Conservation (phyloP, 2,888 invertebrate species). For the Hypomecis atomaria region DNA sequence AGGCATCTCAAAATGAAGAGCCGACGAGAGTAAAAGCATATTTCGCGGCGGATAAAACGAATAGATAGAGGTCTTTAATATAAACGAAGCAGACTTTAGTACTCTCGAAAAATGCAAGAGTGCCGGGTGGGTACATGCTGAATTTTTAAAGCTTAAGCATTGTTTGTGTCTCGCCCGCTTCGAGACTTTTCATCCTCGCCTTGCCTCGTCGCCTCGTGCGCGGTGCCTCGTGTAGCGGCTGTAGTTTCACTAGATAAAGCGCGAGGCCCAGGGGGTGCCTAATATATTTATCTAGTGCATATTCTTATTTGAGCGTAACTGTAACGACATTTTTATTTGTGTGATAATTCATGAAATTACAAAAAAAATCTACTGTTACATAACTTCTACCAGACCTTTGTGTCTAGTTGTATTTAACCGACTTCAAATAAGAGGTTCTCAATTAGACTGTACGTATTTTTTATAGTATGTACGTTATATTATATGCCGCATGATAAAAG, state of each 20-base stretch:
- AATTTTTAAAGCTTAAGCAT: slow-evolving; percentile 73
- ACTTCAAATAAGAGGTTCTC: too few species aligned
- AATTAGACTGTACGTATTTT: too few species aligned
- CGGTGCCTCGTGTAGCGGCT: background rate
- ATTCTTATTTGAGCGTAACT: too few species aligned
- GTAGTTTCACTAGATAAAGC: slow-evolving; percentile 4
- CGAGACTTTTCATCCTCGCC: slow-evolving; percentile 45
- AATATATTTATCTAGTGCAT: too few species aligned
- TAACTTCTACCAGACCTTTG: too few species aligned
- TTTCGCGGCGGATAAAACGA: slow-evolving; percentile 81
- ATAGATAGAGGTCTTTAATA: slow-evolving; percentile 85
- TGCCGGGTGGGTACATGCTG: slow-evolving; percentile 72
- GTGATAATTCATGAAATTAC: too few species aligned
- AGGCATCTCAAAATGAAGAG: slow-evolving; percentile 64
- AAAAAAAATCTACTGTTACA: too few species aligned
- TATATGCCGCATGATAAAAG: too few species aligned
- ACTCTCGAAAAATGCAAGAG: slow-evolving; percentile 81
- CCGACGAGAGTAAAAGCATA: slow-evolving; percentile 77
- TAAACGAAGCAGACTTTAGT: slow-evolving; percentile 84
- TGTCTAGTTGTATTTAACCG: too few species aligned
- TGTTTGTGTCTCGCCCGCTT: slow-evolving; percentile 50
- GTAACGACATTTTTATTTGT: too few species aligned
- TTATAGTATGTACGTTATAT: too few species aligned
- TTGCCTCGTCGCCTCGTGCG: slow-evolving; percentile 32
- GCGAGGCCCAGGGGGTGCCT: too few species aligned